These are phyloP conservation scores for Erpobdella octoculata DNA, from an alignment of 2,888 invertebrate genomes.

Conservation along the genomic window DNA sequence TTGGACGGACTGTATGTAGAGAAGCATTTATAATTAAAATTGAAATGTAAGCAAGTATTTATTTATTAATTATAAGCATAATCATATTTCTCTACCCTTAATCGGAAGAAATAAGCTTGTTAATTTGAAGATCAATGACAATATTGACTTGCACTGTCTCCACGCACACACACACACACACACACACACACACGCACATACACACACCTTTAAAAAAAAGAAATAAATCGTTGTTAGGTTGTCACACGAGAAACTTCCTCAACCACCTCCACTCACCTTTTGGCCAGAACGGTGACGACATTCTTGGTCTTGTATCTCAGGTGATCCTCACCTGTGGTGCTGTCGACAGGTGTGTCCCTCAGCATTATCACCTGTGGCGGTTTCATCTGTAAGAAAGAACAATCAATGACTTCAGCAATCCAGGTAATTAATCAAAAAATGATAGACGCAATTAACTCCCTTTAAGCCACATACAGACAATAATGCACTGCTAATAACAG, in stretches of 20 bases:
- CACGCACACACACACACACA: no score
- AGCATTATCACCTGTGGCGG: constrained; percentile 71
- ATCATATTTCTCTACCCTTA: no score
- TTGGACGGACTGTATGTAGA: constrained; percentile 47
- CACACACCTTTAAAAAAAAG: no score
- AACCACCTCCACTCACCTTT: constrained; percentile 55
- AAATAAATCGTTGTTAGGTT: no score
- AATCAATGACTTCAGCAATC: not conserved
- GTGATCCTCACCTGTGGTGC: constrained; percentile 56
- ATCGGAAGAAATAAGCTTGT: no score
- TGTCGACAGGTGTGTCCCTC: constrained; percentile 3
- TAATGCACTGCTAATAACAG: no score
- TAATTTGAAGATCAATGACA: no score
- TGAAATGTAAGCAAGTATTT: not conserved
- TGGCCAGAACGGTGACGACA: constrained; percentile 82
- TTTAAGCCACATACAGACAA: no score
- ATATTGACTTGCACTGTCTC: no score
- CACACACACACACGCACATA: no score
- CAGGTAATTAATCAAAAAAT: not conserved
- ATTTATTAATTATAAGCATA: not conserved
- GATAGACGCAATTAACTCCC: not conserved
- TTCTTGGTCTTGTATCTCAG: constrained; percentile 78
- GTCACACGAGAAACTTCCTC: not conserved
- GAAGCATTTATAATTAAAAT: no score
- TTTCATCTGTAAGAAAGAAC: constrained; percentile 58